phyloP scores from a whole-genome alignment of 1,140 invertebrate species.

The Camponotus pennsylvanicus region DNA sequence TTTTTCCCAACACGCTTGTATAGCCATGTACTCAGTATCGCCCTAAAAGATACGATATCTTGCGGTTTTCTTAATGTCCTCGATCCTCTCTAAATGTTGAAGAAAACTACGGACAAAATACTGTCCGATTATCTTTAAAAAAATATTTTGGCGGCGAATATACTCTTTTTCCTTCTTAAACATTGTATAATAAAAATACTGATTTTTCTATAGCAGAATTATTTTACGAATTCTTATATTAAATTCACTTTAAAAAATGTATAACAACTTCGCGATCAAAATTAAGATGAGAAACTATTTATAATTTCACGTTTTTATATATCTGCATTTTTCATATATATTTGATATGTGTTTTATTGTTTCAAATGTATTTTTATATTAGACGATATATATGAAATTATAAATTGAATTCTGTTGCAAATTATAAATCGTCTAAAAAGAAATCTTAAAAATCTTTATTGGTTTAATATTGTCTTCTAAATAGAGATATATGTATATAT shows the following conservation, averaged over 20 bases:
- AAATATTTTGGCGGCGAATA: conserved; percentile 8
- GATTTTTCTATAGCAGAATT: neutral
- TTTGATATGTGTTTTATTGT: no score
- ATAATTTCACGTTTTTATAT: no score
- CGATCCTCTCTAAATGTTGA: conserved; percentile 27
- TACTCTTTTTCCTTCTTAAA: neutral
- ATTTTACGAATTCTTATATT: neutral
- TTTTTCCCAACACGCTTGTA: conserved; percentile 33
- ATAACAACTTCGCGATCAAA: no score
- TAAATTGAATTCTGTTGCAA: no score
- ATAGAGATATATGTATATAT: no score
- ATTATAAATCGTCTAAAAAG: no score
- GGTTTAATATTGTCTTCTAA: neutral
- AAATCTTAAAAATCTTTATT: no score
- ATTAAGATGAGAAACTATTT: no score
- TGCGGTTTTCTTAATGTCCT: conserved; percentile 32
- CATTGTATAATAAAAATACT: neutral
- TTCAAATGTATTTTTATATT: no score
- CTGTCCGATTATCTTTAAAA: neutral
- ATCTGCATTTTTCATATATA: no score
- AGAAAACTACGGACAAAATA: neutral
- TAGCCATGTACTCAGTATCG: conserved; percentile 3
- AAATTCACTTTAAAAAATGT: no score
- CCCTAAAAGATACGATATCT: conserved; percentile 25
- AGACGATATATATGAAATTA: no score